These are phyloP conservation scores for Phoebastria nigripes DNA, from an alignment of 2,797 vertebrate genomes.

Conservation along the genomic window DNA sequence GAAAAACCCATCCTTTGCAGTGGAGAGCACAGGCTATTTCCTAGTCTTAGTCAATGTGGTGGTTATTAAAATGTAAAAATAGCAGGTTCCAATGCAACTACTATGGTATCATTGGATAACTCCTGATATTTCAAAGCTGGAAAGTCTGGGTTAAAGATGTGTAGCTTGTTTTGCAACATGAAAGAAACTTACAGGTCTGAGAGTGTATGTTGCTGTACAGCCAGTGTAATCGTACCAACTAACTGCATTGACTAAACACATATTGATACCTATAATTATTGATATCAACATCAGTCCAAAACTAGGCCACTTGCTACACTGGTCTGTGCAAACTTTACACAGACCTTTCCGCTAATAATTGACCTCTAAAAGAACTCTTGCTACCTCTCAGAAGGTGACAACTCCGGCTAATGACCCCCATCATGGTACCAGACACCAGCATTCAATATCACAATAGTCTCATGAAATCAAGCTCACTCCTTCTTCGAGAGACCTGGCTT, in stretches of 20 bases:
- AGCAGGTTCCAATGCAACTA: background rate
- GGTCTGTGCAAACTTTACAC: background rate
- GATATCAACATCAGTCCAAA: background rate
- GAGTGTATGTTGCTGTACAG: background rate
- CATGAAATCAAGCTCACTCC: background rate
- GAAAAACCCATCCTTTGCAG: background rate
- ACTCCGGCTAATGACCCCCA: background rate
- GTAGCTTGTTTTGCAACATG: background rate
- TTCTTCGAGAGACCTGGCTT: background rate
- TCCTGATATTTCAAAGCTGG: background rate
- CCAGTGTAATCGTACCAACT: rapidly evolving
- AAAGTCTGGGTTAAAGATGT: background rate
- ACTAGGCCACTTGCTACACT: background rate
- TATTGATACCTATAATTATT: background rate
- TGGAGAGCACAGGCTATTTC: background rate
- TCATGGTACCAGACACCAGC: background rate
- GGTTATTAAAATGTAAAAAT: background rate
- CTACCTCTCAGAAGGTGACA: background rate
- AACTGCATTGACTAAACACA: background rate
- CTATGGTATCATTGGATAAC: background rate
- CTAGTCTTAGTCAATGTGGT: background rate
- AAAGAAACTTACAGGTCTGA: background rate
- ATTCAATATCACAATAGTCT: background rate
- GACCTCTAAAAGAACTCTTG: background rate
- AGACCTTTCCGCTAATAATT: background rate